Evolutionary conservation across 2,888 invertebrate genomes (phyloP).

Genomic region (Limnephilus lunatus): DNA sequence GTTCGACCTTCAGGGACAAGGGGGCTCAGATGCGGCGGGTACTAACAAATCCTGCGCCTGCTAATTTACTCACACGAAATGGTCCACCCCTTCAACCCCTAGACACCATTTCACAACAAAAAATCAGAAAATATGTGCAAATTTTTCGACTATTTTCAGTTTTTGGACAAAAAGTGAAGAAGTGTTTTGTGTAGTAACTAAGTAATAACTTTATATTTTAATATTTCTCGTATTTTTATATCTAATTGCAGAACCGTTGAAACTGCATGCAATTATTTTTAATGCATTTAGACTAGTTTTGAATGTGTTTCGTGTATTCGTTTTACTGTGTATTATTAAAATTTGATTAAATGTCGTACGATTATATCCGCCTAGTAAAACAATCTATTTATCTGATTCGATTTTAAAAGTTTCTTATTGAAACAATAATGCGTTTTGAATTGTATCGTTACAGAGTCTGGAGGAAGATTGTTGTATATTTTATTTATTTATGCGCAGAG

Average conservation of each 20-base stretch:
- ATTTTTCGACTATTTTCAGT: not conserved
- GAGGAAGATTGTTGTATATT: not conserved
- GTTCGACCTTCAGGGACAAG: constrained; percentile 79
- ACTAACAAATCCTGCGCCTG: constrained; percentile 78
- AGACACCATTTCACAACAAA: not conserved
- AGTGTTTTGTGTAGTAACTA: not conserved
- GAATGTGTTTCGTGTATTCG: not conserved
- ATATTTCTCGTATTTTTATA: not conserved
- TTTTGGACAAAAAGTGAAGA: not conserved
- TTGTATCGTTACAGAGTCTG: not conserved
- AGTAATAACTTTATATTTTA: not conserved
- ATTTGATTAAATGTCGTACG: not conserved
- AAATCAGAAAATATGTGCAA: not conserved
- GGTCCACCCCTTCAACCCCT: not conserved
- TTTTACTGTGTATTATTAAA: not conserved
- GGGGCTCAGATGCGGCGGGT: constrained; percentile 74
- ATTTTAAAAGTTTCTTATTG: not conserved
- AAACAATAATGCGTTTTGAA: not conserved
- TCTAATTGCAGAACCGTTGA: not conserved
- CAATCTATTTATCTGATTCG: not conserved
- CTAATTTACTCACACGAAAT: constrained; percentile 71
- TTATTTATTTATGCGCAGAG: not conserved
- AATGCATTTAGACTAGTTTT: not conserved
- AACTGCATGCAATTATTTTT: not conserved
- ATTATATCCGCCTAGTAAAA: not conserved